phyloP scores from a whole-genome alignment of 2,113 vertebrate genomes.

The Neomonachus schauinslandi region DNA sequence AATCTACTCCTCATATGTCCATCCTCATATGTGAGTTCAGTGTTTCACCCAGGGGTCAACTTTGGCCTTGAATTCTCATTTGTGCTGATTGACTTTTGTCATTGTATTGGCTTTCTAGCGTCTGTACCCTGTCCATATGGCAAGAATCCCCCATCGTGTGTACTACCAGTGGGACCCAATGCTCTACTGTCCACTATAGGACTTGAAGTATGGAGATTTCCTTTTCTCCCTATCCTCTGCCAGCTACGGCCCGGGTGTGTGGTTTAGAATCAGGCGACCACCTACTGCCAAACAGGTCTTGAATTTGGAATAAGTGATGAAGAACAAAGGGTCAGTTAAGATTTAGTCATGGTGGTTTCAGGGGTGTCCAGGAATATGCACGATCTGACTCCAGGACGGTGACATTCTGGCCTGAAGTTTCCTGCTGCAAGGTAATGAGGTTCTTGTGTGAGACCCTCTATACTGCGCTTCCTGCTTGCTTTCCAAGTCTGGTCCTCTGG shows the following conservation, averaged over 20 bases:
- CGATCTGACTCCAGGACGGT: background rate
- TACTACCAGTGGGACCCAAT: background rate
- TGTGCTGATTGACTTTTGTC: background rate
- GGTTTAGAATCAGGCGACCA: background rate
- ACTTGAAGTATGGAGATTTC: background rate
- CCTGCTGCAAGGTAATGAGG: background rate
- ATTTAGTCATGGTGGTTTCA: background rate
- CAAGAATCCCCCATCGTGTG: background rate
- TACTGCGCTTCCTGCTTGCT: background rate
- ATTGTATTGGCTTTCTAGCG: background rate
- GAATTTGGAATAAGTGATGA: background rate
- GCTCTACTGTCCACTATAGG: background rate
- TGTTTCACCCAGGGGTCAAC: background rate
- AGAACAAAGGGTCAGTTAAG: background rate
- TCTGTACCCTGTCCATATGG: background rate
- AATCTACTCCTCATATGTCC: background rate
- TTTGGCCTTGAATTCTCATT: conserved; percentile 4
- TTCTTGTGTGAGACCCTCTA: background rate
- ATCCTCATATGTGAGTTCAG: background rate
- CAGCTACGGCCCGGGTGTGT: background rate
- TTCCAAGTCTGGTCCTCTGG: background rate
- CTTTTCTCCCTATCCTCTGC: background rate
- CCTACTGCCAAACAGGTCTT: background rate
- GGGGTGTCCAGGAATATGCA: background rate
- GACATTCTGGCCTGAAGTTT: background rate